Conservation (phyloP, 2,888 invertebrate genomes). For the Tyria jacobaeae region DNA sequence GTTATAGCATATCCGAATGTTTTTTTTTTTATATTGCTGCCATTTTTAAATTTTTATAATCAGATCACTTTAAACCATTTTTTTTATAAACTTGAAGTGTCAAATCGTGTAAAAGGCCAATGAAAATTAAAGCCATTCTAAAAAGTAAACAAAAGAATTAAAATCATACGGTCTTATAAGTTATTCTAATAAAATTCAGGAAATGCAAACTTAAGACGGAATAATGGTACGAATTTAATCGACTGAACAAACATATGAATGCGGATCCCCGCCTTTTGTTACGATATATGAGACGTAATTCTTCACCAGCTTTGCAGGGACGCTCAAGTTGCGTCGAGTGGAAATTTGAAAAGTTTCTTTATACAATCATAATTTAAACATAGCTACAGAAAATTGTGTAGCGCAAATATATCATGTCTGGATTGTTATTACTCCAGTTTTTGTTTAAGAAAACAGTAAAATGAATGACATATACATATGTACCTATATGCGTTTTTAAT, state of each 20-base stretch:
- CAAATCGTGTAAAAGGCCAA: neutral
- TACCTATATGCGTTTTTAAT: no score
- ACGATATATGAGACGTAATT: constrained; percentile 54
- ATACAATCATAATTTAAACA: constrained; percentile 39
- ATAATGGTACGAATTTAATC: constrained; percentile 53
- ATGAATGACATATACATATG: no score
- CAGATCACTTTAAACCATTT: no score
- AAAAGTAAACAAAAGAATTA: neutral
- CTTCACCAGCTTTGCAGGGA: constrained; percentile 42
- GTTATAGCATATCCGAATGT: no score
- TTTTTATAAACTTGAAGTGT: no score
- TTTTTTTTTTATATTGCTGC: no score
- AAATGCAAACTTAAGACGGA: constrained; percentile 46
- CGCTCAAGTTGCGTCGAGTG: constrained; percentile 42
- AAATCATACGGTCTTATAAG: constrained; percentile 2
- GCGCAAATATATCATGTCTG: constrained; percentile 19
- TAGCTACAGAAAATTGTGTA: constrained; percentile 32
- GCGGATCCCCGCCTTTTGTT: constrained; percentile 47
- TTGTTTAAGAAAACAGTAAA: neutral
- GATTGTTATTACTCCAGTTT: constrained; percentile 6
- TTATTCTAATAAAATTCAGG: constrained; percentile 46
- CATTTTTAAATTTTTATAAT: no score
- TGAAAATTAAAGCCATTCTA: neutral
- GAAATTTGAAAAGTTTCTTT: constrained; percentile 54
- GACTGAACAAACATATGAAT: constrained; percentile 55